Conservation (phyloP, 2,888 invertebrate species). For the Augochlorella aurata region DNA sequence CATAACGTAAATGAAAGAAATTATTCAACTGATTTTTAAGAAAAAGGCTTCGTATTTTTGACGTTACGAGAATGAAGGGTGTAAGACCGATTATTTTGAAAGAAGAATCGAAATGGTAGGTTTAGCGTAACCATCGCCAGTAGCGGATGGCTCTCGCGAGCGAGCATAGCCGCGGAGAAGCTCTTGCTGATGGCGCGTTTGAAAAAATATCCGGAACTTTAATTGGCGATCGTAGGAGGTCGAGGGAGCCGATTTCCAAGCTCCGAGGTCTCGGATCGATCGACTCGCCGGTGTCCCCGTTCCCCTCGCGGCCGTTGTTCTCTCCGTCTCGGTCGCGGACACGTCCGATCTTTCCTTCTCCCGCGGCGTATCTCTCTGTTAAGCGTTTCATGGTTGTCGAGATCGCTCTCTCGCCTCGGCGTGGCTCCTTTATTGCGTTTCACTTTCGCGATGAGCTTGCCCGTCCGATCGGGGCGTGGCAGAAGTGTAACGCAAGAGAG, state of each 20-base stretch:
- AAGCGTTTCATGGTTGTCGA: constrained; percentile 53
- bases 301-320: constrained; percentile 11
- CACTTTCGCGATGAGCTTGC: constrained; percentile 82
- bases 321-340: constrained; percentile 36
- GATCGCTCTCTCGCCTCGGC: constrained; percentile 62
- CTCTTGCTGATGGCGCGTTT: too few relatives aligned
- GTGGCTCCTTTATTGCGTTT: constrained; percentile 81
- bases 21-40: too few relatives aligned
- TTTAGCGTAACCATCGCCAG: too few relatives aligned
- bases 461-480: constrained; percentile 79
- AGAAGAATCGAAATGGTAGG: too few relatives aligned
- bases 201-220: background rate
- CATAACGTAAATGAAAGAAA: too few relatives aligned
- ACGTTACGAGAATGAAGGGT: too few relatives aligned
- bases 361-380: constrained; percentile 40
- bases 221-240: constrained; percentile 48
- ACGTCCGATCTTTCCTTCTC: constrained; percentile 27
- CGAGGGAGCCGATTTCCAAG: constrained; percentile 65
- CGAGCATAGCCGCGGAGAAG: too few relatives aligned
- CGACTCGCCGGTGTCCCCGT: background rate
- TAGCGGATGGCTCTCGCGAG: too few relatives aligned
- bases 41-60: too few relatives aligned
- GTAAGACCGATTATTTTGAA: too few relatives aligned
- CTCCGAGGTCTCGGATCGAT: constrained; percentile 64
- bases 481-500: constrained; percentile 81